Conservation (phyloP, 1,140 invertebrate species). For the Thaumatotibia leucotreta region DNA sequence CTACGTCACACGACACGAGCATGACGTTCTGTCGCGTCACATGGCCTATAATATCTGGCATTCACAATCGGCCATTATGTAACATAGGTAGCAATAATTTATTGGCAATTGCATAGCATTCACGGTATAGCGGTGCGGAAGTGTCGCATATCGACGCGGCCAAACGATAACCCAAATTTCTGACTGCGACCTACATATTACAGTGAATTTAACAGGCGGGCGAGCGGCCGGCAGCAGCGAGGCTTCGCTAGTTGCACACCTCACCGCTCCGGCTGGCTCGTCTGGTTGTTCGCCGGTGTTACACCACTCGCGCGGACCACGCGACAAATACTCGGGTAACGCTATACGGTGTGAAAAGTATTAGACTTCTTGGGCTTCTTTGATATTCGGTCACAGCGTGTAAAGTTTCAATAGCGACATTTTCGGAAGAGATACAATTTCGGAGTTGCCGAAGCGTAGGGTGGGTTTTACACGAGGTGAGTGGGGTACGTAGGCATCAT, state of each 20-base stretch:
- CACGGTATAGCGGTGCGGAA: slow-evolving; percentile 52
- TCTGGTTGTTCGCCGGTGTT: slow-evolving; percentile 25
- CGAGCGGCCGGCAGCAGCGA: slow-evolving; percentile 33
- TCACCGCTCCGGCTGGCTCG: slow-evolving; percentile 19
- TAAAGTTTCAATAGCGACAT: slow-evolving; percentile 11
- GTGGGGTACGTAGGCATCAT: slow-evolving; percentile 14
- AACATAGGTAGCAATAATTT: slow-evolving; percentile 48
- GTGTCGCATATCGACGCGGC: slow-evolving; percentile 68
- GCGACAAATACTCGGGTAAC: slow-evolving; percentile 7
- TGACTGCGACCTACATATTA: slow-evolving; percentile 66
- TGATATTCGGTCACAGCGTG: slow-evolving; percentile 21
- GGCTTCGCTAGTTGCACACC: slow-evolving; percentile 29
- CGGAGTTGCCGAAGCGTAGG: not conserved
- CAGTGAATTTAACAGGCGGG: slow-evolving; percentile 44
- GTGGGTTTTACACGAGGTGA: not conserved
- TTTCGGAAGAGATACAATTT: slow-evolving; percentile 11
- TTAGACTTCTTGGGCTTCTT: slow-evolving; percentile 18
- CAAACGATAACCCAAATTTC: slow-evolving; percentile 73
- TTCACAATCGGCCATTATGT: slow-evolving; percentile 45
- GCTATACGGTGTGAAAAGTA: slow-evolving; percentile 11
- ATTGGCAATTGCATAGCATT: slow-evolving; percentile 57
- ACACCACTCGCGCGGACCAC: slow-evolving; percentile 13
- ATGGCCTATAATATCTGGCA: slow-evolving; percentile 45
- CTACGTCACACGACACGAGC: slow-evolving; percentile 7
- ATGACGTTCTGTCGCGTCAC: slow-evolving; percentile 30